Percentiles rank a stretch among this genome's conserved stretches.
These are phyloP conservation scores for Ctenicera cuprea DNA, from an alignment of 2,888 invertebrate species.

Conservation along the genomic window DNA sequence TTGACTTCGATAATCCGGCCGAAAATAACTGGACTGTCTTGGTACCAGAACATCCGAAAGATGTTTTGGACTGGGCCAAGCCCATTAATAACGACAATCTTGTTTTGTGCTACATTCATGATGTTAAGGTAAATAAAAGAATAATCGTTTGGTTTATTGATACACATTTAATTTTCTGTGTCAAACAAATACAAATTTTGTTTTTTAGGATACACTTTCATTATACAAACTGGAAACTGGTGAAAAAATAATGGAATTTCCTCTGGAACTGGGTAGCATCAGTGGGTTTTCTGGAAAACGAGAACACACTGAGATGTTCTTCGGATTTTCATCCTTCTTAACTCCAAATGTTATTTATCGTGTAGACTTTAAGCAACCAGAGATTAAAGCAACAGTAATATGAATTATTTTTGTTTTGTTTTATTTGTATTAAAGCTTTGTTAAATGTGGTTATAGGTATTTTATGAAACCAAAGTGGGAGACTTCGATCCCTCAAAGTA, in stretches of 20 bases:
- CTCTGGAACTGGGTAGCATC: slow-evolving; percentile 91
- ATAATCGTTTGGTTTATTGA: background rate
- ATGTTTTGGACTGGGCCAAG: slow-evolving; percentile 93
- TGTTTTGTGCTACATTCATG: slow-evolving; percentile 91
- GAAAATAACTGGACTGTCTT: slow-evolving; percentile 90
- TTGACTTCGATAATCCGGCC: slow-evolving; percentile 83
- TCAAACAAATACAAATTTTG: too few species aligned
- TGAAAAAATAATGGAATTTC: slow-evolving; percentile 81
- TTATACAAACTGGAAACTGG: slow-evolving; percentile 86
- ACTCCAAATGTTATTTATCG: slow-evolving; percentile 92
- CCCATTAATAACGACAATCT: slow-evolving; percentile 91
- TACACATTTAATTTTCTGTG: too few species aligned
- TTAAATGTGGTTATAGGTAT: slow-evolving; percentile 75
- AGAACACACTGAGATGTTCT: slow-evolving; percentile 92
- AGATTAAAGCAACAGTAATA: slow-evolving; percentile 78
- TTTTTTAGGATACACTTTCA: slow-evolving; percentile 85
- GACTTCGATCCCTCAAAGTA: slow-evolving; percentile 87
- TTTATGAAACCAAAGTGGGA: slow-evolving; percentile 89
- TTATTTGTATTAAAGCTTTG: background rate
- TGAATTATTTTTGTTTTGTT: background rate
- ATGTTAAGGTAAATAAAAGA: slow-evolving; percentile 87
- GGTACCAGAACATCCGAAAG: slow-evolving; percentile 87
- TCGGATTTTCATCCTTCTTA: slow-evolving; percentile 94
- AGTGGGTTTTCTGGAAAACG: slow-evolving; percentile 90
- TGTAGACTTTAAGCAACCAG: slow-evolving; percentile 83